phyloP scores from a whole-genome alignment of 2,797 vertebrate genomes.

The Xiphophorus birchmanni region DNA sequence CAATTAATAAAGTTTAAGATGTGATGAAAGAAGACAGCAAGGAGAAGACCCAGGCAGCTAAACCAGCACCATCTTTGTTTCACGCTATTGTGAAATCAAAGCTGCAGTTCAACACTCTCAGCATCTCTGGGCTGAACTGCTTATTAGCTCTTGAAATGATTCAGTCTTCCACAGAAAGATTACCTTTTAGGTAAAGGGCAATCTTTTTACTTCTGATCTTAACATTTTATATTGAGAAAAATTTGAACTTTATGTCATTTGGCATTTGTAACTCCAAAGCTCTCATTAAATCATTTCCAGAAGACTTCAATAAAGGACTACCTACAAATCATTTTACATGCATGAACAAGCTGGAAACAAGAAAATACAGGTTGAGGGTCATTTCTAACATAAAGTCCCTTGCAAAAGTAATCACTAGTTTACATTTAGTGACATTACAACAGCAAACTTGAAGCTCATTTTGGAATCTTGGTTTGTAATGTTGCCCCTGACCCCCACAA shows the following conservation, averaged over 20 bases:
- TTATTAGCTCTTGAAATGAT: not conserved
- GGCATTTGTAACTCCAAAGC: slow-evolving; percentile 1
- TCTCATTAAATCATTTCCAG: slow-evolving; percentile 12
- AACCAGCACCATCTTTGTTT: slow-evolving; percentile 7
- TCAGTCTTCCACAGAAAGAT: not conserved
- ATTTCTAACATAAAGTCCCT: slow-evolving; percentile 1
- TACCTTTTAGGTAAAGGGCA: slow-evolving; percentile 1
- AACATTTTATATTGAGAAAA: not conserved
- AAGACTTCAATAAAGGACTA: not conserved
- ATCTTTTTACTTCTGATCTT: slow-evolving; percentile 6
- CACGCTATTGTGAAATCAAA: slow-evolving; percentile 23
- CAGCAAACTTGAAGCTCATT: not conserved
- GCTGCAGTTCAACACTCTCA: slow-evolving; percentile 4
- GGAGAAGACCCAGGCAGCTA: slow-evolving; percentile 13
- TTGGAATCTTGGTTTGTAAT: not conserved
- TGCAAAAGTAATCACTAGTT: not conserved
- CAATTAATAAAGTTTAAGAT: slow-evolving; percentile 7
- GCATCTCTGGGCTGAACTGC: not conserved
- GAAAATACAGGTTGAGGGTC: not conserved
- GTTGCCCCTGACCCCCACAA: not conserved
- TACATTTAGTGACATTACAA: not conserved
- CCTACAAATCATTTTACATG: slow-evolving; percentile 1
- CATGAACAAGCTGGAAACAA: slow-evolving; percentile 5
- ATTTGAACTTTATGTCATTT: slow-evolving; percentile 4
- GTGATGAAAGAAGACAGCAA: not conserved